These are phyloP conservation scores for Venustoraphidia nigricollis DNA, from an alignment of 2,888 invertebrate species.

Conservation along the genomic window DNA sequence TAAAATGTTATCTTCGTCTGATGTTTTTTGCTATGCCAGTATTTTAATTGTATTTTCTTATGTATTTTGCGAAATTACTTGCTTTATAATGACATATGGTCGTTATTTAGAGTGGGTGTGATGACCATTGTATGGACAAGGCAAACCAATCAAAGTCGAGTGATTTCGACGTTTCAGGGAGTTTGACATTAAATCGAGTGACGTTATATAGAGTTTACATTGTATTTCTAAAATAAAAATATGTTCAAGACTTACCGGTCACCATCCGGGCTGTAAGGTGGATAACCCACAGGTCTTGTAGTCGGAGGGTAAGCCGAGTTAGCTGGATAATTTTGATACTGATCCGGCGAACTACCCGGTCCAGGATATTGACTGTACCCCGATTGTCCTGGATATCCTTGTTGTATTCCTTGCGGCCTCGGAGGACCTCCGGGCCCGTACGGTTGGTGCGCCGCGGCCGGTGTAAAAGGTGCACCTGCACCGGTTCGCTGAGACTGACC, in stretches of 20 bases:
- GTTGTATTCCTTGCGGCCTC: slow-evolving; percentile 24
- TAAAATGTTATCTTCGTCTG: too few species aligned
- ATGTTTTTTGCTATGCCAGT: too few species aligned
- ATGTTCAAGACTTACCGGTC: slow-evolving; percentile 36
- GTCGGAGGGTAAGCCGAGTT: slow-evolving; percentile 40
- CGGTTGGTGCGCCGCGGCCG: slow-evolving; percentile 27
- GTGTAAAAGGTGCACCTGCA: slow-evolving; percentile 18
- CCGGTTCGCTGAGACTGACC: slow-evolving; percentile 25
- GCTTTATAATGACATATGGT: too few species aligned
- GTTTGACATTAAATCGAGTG: too few species aligned
- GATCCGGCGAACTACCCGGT: slow-evolving; percentile 32
- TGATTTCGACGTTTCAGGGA: too few species aligned
- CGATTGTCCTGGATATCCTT: slow-evolving; percentile 37
- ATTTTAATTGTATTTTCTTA: too few species aligned
- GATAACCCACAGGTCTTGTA: slow-evolving; percentile 61
- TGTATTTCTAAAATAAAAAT: slow-evolving; percentile 9
- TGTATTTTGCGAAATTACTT: too few species aligned
- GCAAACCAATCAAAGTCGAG: too few species aligned
- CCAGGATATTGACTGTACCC: slow-evolving; percentile 53
- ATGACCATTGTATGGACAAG: too few species aligned
- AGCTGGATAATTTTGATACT: slow-evolving; percentile 39
- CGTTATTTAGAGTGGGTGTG: too few species aligned
- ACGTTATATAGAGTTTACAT: too few species aligned
- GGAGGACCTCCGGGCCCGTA: slow-evolving; percentile 28
- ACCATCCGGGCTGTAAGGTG: slow-evolving; percentile 56